Percentiles rank a stretch among this genome's conserved stretches.
These are phyloP conservation scores for Calonectris borealis DNA, from an alignment of 2,113 vertebrate genomes.

Conservation along the genomic window DNA sequence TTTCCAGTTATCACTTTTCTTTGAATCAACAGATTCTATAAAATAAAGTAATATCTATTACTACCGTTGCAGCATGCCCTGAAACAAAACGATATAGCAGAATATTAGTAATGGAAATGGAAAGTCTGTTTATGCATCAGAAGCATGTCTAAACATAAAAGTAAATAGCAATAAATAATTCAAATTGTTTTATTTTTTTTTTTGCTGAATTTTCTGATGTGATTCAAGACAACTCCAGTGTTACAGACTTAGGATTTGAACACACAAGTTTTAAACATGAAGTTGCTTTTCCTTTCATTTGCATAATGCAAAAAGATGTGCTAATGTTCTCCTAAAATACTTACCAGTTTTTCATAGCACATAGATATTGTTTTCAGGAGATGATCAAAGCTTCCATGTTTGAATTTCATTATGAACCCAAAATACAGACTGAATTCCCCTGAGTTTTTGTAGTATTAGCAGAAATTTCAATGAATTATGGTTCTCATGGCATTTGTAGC, in stretches of 20 bases:
- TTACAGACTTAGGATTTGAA: neutral
- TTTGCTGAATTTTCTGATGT: neutral
- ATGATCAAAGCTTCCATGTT: neutral
- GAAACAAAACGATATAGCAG: neutral
- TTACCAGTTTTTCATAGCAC: neutral
- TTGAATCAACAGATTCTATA: neutral
- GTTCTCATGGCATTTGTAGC: neutral
- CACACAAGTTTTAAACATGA: neutral
- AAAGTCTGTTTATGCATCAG: neutral
- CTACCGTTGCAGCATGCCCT: neutral
- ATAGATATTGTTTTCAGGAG: neutral
- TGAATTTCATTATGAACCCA: neutral
- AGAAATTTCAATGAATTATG: neutral
- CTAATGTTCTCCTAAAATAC: neutral
- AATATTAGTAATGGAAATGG: neutral
- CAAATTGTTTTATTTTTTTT: neutral
- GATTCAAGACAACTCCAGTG: neutral
- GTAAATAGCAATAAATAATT: neutral
- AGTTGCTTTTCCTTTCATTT: neutral
- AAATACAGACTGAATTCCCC: neutral
- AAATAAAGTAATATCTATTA: neutral
- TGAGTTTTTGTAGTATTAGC: neutral
- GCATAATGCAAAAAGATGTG: neutral
- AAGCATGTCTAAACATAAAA: neutral
- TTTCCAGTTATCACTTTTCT: neutral